phyloP scores from a whole-genome alignment of 1,140 invertebrate genomes.

The Drosophila sp. region DNA sequence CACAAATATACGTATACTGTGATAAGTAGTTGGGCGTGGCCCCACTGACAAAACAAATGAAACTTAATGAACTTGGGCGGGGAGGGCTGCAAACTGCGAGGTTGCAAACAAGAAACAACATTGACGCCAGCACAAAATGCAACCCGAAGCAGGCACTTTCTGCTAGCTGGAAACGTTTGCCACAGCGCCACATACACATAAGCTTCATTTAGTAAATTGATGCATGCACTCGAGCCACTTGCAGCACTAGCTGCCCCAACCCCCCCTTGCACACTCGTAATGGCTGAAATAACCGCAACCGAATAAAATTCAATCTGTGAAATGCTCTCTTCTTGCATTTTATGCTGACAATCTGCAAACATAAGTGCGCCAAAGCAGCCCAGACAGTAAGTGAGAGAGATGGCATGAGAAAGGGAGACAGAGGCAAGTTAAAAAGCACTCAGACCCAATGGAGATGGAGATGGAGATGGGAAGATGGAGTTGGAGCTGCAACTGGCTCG shows the following conservation, averaged over 20 bases:
- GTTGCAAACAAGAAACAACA: conserved; percentile 45
- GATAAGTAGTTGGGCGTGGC: conserved; percentile 49
- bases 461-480: neutral
- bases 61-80: conserved; percentile 61
- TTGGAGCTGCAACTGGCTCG: conserved; percentile 33
- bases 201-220: conserved; percentile 73
- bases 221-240: conserved; percentile 50
- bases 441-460: conserved; percentile 28
- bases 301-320: conserved; percentile 77
- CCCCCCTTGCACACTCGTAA: conserved; percentile 43
- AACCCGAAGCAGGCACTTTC: conserved; percentile 46
- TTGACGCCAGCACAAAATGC: conserved; percentile 45
- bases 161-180: conserved; percentile 22
- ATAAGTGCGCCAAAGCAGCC: conserved; percentile 56
- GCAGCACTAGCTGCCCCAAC: neutral
- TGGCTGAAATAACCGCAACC: conserved; percentile 67
- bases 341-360: conserved; percentile 74
- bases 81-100: neutral
- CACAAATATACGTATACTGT: neutral
- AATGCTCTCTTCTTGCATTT: conserved; percentile 70
- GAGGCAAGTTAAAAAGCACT: conserved; percentile 73
- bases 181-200: conserved; percentile 32
- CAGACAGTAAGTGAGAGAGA: conserved; percentile 21
- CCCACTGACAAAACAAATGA: conserved; percentile 51
- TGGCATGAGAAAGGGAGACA: conserved; percentile 4